Percentiles rank a stretch among this genome's conserved stretches.
phyloP scores from a whole-genome alignment of 1,140 invertebrate species.

The Whitmania pigra region DNA sequence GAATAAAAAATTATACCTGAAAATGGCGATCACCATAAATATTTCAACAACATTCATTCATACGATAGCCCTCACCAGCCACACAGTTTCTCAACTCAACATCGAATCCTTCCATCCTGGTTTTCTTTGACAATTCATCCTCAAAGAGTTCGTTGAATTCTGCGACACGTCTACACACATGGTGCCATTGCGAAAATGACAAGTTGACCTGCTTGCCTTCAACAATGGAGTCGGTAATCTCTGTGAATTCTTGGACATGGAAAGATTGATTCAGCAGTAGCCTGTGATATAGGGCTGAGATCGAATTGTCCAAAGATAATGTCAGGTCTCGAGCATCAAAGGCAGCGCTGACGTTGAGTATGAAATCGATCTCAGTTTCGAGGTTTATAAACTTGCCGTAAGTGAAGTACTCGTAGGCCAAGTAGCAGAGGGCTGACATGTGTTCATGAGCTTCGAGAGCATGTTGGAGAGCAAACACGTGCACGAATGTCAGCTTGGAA shows the following conservation, averaged over 20 bases:
- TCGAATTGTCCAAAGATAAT: background rate
- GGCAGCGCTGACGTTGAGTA: background rate
- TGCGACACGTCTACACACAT: background rate
- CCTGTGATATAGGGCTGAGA: background rate
- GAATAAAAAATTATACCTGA: slow-evolving; percentile 6
- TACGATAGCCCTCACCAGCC: background rate
- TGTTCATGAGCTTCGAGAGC: background rate
- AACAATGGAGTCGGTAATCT: background rate
- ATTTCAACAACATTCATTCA: background rate
- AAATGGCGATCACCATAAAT: background rate
- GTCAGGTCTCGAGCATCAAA: background rate
- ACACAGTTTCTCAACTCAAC: slow-evolving; percentile 1
- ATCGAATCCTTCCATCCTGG: slow-evolving; percentile 6
- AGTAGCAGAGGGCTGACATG: background rate
- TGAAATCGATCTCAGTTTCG: background rate
- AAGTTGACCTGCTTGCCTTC: background rate
- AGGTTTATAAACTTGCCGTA: background rate
- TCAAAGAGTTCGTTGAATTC: slow-evolving; percentile 3
- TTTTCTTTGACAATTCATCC: background rate
- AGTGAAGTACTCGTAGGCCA: slow-evolving; percentile 5
- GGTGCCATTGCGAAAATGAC: background rate
- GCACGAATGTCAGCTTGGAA: slow-evolving; percentile 6
- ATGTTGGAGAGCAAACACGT: slow-evolving; percentile 8
- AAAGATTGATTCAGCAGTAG: background rate
- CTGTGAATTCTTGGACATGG: background rate